Conservation (phyloP, 2,888 invertebrate genomes). For the Nemotelus pantherinus region DNA sequence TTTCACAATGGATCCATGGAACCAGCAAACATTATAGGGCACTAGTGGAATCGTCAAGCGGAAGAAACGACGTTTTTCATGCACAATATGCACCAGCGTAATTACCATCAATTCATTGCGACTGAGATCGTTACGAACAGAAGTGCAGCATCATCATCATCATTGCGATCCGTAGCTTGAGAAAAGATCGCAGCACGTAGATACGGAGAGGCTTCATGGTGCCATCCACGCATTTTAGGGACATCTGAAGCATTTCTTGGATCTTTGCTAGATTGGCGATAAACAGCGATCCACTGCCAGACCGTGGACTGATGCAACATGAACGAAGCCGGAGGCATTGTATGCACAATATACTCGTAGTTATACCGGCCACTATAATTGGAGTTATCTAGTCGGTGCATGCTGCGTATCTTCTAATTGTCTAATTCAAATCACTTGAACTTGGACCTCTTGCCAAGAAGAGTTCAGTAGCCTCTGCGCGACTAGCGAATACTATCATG, state of each 20-base stretch:
- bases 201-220: constrained; percentile 10
- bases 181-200: constrained; percentile 29
- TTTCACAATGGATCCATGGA: constrained; percentile 3
- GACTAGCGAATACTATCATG: not conserved
- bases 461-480: constrained; percentile 51
- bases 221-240: constrained; percentile 24
- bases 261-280: constrained; percentile 28
- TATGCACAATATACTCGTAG: constrained; percentile 3
- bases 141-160: constrained; percentile 15
- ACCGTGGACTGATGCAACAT: not conserved
- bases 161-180: constrained; percentile 22
- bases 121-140: constrained; percentile 25
- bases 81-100: constrained; percentile 38
- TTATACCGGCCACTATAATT: constrained; percentile 15
- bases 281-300: not conserved
- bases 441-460: constrained; percentile 52
- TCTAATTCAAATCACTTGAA: constrained; percentile 54
- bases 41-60: constrained; percentile 38
- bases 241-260: constrained; percentile 37
- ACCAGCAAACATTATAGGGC: not conserved
- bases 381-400: constrained; percentile 28
- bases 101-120: constrained; percentile 41
- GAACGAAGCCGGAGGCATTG: not conserved
- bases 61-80: constrained; percentile 40
- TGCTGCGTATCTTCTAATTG: constrained; percentile 51